phyloP scores from a whole-genome alignment of 1,140 invertebrate genomes.

The Probaryconus sp. region DNA sequence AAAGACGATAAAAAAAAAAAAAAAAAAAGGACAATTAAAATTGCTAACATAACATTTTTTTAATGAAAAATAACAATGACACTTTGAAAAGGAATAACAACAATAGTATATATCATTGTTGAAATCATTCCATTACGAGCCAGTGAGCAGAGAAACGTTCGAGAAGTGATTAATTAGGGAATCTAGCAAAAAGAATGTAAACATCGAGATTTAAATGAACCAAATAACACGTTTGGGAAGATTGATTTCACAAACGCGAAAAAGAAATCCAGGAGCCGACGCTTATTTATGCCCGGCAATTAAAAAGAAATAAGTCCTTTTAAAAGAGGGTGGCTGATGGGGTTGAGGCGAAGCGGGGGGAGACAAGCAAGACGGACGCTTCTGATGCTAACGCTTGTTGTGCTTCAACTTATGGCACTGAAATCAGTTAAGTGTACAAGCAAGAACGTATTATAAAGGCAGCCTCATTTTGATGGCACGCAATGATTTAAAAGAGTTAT shows the following conservation, averaged over 20 bases:
- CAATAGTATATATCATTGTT: too few relatives aligned
- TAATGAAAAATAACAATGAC: too few relatives aligned
- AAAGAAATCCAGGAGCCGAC: conserved; percentile 28
- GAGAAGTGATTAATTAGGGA: conserved; percentile 22
- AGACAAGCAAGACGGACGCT: conserved; percentile 9
- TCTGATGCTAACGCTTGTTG: too few relatives aligned
- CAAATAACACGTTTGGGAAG: conserved; percentile 45
- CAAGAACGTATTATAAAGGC: conserved; percentile 30
- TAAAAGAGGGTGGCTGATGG: not conserved
- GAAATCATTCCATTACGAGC: too few relatives aligned
- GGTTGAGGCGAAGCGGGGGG: not conserved
- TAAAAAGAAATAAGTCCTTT: conserved; percentile 49
- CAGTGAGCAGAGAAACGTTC: too few relatives aligned
- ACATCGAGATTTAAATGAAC: conserved; percentile 41
- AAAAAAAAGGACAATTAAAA: too few relatives aligned
- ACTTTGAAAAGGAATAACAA: conserved; percentile 17
- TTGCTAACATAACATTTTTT: too few relatives aligned
- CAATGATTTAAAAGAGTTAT: conserved; percentile 59
- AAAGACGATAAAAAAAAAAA: too few relatives aligned
- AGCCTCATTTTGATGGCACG: conserved; percentile 54
- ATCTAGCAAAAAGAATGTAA: conserved; percentile 45
- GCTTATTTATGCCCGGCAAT: conserved; percentile 52
- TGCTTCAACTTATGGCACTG: conserved; percentile 35
- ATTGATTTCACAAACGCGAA: conserved; percentile 45
- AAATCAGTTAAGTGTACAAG: conserved; percentile 50